Evolutionary conservation across 2,888 invertebrate genomes (phyloP).

Genomic region (Cetonia aurata): DNA sequence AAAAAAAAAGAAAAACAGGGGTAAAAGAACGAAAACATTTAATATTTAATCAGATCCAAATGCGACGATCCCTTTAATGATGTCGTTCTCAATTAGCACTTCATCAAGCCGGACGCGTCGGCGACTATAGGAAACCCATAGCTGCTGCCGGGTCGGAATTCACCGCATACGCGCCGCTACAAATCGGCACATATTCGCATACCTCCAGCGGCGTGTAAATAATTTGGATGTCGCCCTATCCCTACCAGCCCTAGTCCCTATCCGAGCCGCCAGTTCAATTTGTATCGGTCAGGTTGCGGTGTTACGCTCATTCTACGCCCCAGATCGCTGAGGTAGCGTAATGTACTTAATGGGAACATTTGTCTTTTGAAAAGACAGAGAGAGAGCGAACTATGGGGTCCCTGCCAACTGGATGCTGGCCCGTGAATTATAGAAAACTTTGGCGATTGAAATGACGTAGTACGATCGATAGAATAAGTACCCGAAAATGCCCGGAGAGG

Average conservation of each 20-base stretch:
- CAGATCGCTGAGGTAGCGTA: slow-evolving; percentile 49
- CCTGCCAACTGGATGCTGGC: too few species aligned
- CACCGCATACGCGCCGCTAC: slow-evolving; percentile 20
- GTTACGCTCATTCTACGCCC: slow-evolving; percentile 45
- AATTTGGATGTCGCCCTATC: slow-evolving; percentile 49
- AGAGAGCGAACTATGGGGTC: too few species aligned
- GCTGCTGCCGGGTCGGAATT: background rate
- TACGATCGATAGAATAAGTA: background rate
- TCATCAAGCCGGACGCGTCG: slow-evolving; percentile 7
- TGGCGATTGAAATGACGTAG: slow-evolving; percentile 8
- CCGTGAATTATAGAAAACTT: slow-evolving; percentile 24
- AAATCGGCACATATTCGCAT: slow-evolving; percentile 40
- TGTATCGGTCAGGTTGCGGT: slow-evolving; percentile 52
- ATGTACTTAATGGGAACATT: slow-evolving; percentile 46
- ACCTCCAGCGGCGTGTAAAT: slow-evolving; percentile 30
- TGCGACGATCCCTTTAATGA: background rate
- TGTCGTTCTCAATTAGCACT: slow-evolving; percentile 11
- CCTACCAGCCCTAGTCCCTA: slow-evolving; percentile 35
- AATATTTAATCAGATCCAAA: too few species aligned
- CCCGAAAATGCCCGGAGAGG: background rate
- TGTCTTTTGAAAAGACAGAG: slow-evolving; percentile 15
- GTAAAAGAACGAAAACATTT: too few species aligned
- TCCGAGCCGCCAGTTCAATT: slow-evolving; percentile 49
- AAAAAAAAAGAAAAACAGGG: background rate
- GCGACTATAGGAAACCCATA: too few species aligned